These are phyloP conservation scores for Tenthredo notha DNA, from an alignment of 2,888 invertebrate species.

Conservation along the genomic window DNA sequence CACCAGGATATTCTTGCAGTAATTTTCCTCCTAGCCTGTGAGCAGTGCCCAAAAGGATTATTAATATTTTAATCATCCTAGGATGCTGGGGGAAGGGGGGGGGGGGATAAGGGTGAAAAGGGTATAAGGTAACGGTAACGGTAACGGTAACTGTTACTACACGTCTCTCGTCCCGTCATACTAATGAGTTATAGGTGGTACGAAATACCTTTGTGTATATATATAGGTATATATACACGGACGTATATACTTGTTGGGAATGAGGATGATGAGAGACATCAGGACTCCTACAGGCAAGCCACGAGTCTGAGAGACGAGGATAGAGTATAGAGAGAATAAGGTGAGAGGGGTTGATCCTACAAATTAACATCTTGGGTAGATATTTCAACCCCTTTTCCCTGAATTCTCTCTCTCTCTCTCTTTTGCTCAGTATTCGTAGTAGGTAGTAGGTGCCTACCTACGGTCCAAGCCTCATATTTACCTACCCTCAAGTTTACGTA, in stretches of 20 bases:
- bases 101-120: neutral
- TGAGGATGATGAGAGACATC: slow-evolving; percentile 7
- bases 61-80: slow-evolving; percentile 50
- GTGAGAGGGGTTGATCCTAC: slow-evolving; percentile 11
- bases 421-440: neutral
- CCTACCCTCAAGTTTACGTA: neutral
- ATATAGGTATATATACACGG: neutral
- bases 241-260: neutral
- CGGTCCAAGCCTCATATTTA: slow-evolving; percentile 20
- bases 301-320: neutral
- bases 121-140: neutral
- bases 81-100: too few relatives aligned
- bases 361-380: slow-evolving; percentile 50
- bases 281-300: neutral
- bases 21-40: neutral
- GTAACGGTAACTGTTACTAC: slow-evolving; percentile 12
- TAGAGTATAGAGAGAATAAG: neutral
- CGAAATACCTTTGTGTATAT: neutral
- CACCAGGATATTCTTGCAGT: neutral
- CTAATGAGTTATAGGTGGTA: slow-evolving; percentile 31
- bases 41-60: slow-evolving; percentile 31
- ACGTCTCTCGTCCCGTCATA: slow-evolving; percentile 35
- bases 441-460: neutral
- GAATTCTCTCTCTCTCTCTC: neutral
- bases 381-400: slow-evolving; percentile 31